Percentiles rank a stretch among this genome's conserved stretches.
phyloP scores from a whole-genome alignment of 1,140 invertebrate genomes.

The Liolophura sinensis region DNA sequence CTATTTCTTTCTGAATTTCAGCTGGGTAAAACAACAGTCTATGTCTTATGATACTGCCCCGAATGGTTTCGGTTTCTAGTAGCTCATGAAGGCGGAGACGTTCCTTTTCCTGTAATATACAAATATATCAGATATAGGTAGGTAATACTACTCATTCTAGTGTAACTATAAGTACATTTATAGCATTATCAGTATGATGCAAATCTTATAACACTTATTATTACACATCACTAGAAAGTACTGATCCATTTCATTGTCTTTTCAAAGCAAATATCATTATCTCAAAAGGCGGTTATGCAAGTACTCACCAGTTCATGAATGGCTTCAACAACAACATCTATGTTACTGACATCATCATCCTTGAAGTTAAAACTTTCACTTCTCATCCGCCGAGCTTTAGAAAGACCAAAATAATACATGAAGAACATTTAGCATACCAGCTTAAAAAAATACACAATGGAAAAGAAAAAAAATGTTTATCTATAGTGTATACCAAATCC shows the following conservation, averaged over 20 bases:
- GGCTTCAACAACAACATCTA: slow-evolving; percentile 47
- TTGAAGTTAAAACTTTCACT: slow-evolving; percentile 45
- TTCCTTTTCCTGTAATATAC: slow-evolving; percentile 41
- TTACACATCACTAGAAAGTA: neutral
- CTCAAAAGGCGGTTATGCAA: neutral
- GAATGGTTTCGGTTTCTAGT: slow-evolving; percentile 54
- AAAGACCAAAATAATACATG: slow-evolving; percentile 1
- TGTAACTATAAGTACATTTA: neutral
- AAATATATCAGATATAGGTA: slow-evolving; percentile 3
- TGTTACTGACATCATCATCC: slow-evolving; percentile 46
- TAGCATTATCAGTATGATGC: neutral
- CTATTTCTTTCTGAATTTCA: slow-evolving; percentile 51
- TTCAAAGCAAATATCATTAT: neutral
- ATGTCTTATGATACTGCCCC: slow-evolving; percentile 51
- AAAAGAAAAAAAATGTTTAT: slow-evolving; percentile 1
- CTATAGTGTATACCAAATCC: neutral
- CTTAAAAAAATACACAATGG: neutral
- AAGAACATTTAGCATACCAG: neutral
- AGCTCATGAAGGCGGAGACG: slow-evolving; percentile 40
- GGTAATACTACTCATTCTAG: neutral
- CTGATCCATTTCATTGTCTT: neutral
- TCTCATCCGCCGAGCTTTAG: slow-evolving; percentile 46
- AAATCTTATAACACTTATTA: neutral
- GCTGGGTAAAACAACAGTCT: slow-evolving; percentile 45
- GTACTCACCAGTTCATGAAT: slow-evolving; percentile 47